These are phyloP conservation scores for Paradisaea rubra DNA, from an alignment of 2,113 vertebrate genomes.

Conservation along the genomic window DNA sequence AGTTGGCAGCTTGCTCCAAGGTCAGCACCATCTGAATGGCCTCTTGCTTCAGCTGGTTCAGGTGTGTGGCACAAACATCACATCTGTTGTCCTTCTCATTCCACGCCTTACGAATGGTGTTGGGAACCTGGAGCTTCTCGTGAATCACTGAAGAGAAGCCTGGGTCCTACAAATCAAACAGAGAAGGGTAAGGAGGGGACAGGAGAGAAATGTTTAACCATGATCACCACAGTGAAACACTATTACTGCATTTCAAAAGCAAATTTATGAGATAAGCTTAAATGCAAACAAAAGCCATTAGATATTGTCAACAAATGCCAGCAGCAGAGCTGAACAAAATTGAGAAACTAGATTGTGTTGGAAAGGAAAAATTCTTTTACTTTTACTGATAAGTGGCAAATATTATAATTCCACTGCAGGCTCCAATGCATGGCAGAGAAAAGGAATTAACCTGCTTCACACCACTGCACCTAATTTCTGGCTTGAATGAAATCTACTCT, in stretches of 20 bases:
- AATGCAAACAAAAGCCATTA: constrained; percentile 32
- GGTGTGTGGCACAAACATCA: constrained; percentile 90
- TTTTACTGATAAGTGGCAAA: constrained; percentile 41
- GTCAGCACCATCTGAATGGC: constrained; percentile 93
- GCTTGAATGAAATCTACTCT: constrained; percentile 27
- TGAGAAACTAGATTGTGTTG: background rate
- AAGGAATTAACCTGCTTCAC: constrained; percentile 46
- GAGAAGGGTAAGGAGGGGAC: background rate
- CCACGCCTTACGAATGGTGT: constrained; percentile 90
- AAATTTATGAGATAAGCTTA: constrained; percentile 36
- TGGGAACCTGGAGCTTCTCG: constrained; percentile 92
- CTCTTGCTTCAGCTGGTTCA: constrained; percentile 95
- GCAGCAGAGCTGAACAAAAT: constrained; percentile 6
- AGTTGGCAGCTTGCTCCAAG: constrained; percentile 73
- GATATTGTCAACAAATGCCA: background rate
- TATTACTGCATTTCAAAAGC: constrained; percentile 29
- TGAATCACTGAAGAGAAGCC: constrained; percentile 90
- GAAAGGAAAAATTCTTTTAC: background rate
- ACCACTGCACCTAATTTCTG: constrained; percentile 42
- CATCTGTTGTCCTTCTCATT: constrained; percentile 93
- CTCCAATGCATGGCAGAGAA: background rate
- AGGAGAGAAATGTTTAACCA: constrained; percentile 29
- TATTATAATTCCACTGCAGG: constrained; percentile 21
- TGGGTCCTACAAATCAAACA: constrained; percentile 81
- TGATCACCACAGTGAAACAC: background rate